Base-by-base conservation (phyloP, 2,797 vertebrate genomes). In the Lophotriccus pileatus region DNA sequence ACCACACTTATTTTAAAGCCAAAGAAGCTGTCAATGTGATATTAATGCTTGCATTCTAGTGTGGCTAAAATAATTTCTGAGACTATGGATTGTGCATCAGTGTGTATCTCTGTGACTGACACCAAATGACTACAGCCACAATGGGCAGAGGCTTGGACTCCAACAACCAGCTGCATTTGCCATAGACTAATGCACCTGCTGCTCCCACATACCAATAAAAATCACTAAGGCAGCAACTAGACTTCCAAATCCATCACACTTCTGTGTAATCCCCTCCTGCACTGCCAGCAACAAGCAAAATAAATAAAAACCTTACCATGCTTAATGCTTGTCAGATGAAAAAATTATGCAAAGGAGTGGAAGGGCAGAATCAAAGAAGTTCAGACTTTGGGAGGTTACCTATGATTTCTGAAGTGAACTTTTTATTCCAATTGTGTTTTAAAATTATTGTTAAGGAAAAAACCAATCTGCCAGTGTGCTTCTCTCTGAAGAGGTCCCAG, bases 391-490 rank as follows among this genome's bases (percentile, higher is more conserved):
- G 16, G 34, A 49, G 36, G 18, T 44, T 55, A 37, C 5, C 9
- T 41, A 41, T 15, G 47, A 53, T 63, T 87, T 74, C 2, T 32
- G 52, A 92, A 79, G 59, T 4, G 14, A 92, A 60, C 0, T 41
- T 80, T 64, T 73, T 32, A 68, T 78, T 93, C 80, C 25, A 60
- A 6, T 28, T 46, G 4, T n/a, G 13, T 6, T 83, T 93, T 58
- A 2, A 58, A 85, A 78, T n/a, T 69, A 34, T 12, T 44, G 8
- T 39, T 64, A 86, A n/a, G 15, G 28, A 66, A 63, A 69, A 44
- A 28, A 0, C 1, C 7, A 30, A 83, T 50, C 32, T 73, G 20
- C 9, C n/a, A 43, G 62, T 6, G 8, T 2, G 0, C 20, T 79
- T 10, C 32, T 66, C 44, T 82, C 69, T 4, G 3, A 76, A 78